phyloP scores from a whole-genome alignment of 2,888 invertebrate species.

The Mamestra brassicae region DNA sequence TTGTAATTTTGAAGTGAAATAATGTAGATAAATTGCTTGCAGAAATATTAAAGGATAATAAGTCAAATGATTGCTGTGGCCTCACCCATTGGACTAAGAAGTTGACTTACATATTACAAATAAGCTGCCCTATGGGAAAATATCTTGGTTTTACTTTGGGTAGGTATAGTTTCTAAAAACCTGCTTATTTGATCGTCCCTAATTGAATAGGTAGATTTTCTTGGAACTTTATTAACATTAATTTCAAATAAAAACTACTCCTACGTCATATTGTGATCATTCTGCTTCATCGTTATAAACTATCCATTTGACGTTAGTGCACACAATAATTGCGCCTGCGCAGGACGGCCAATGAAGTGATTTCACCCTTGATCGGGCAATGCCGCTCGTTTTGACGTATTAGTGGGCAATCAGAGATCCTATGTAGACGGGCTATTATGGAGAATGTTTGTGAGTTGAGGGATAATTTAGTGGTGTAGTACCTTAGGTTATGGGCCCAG shows the following conservation, averaged over 20 bases:
- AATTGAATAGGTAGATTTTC: too few relatives aligned
- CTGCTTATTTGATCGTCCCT: too few relatives aligned
- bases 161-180: too few relatives aligned
- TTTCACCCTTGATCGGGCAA: constrained; percentile 74
- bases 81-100: constrained; percentile 33
- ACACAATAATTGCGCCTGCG: constrained; percentile 73
- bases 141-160: not conserved
- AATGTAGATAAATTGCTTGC: constrained; percentile 46
- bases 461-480: constrained; percentile 68
- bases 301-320: constrained; percentile 68
- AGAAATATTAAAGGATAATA: constrained; percentile 51
- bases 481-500: constrained; percentile 43
- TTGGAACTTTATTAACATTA: too few relatives aligned
- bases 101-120: constrained; percentile 28
- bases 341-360: constrained; percentile 76
- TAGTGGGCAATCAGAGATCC: constrained; percentile 74
- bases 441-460: constrained; percentile 68
- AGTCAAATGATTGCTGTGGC: constrained; percentile 57
- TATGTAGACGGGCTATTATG: constrained; percentile 72
- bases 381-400: constrained; percentile 74
- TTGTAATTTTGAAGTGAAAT: constrained; percentile 48
- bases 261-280: constrained; percentile 7
- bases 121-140: not conserved
- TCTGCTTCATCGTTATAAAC: constrained; percentile 57
- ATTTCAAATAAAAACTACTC: not conserved